Base-by-base conservation (phyloP, 1,140 invertebrate species). In the Physella acuta region DNA sequence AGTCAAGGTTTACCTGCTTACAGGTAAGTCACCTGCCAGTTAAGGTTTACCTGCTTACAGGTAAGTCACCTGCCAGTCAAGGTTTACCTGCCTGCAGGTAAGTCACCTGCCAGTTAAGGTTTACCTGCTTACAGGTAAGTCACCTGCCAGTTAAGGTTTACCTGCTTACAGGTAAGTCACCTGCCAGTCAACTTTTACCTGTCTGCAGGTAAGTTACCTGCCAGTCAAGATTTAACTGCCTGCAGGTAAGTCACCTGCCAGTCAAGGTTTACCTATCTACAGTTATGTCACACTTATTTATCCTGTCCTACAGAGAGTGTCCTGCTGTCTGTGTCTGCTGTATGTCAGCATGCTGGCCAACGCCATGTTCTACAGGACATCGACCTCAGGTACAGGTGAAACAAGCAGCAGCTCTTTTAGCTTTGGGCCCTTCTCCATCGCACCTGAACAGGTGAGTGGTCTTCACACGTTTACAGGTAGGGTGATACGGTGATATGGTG, bases 311-410 rank as follows among this genome's bases (percentile, higher is more conserved):
- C 86, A 89, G 79, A 73, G 88, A 39, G 82, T 88, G n/a, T 87
- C 87, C 5, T 87, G 86, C 59, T 88, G 88, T 73, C 82, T 88
- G 71, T 85, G 85, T 53, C 81, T 88, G n/a, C 79, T 89, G 3
- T 88, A 85, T 60, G 75, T 88, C 0, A 85, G 85, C 39, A 89
- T 89, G 88, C 70, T 89, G 68, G 81, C 86, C 20, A 89, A 88
- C 75, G 88, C 88, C 34, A 87, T 89, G 86, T 89, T 87, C 78
- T 89, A 89, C 73, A 77, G 78, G 3, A 70, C 52, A 16, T 55
- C 59, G 1, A 55, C 59, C 3, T n/a, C 39, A 16, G n/a, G n/a
- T n/a, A 73, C 75, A 65, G 71, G 31, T 72, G 80, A 68, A 64
- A 79, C 79, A 34, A 70, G 74, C 11, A 58, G 73, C 2, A 79